These are phyloP conservation scores for Myotis daubentonii DNA, from an alignment of 2,797 vertebrate species.

Conservation along the genomic window DNA sequence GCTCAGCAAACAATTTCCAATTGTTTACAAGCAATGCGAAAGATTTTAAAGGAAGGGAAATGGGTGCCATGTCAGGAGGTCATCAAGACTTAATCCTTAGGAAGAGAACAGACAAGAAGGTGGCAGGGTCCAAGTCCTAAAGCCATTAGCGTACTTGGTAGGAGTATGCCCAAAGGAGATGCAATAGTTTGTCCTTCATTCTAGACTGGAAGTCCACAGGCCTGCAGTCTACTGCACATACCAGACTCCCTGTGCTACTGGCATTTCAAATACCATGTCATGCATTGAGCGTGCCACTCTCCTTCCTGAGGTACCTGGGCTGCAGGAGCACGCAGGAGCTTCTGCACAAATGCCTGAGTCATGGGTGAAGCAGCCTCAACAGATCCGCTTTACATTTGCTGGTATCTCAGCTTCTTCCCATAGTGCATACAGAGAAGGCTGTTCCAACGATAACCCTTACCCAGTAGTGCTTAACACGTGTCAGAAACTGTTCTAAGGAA, in stretches of 20 bases:
- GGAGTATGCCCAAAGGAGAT: background rate
- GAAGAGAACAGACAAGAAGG: background rate
- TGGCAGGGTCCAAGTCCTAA: background rate
- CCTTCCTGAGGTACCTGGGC: background rate
- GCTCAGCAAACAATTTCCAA: too few relatives aligned
- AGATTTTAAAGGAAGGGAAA: too few relatives aligned
- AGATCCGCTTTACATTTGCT: background rate
- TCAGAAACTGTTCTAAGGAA: background rate
- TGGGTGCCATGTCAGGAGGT: background rate
- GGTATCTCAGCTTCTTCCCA: background rate
- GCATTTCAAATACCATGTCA: background rate
- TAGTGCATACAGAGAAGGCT: background rate
- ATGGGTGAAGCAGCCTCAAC: background rate
- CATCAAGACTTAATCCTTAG: background rate
- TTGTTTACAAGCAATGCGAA: too few relatives aligned
- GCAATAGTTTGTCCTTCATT: background rate
- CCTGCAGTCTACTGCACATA: background rate
- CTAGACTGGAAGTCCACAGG: background rate
- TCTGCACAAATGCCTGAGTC: background rate
- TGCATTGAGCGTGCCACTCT: background rate
- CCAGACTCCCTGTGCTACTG: background rate
- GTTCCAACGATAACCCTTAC: background rate
- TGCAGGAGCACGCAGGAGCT: background rate
- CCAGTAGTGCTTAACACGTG: background rate
- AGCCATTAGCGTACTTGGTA: background rate